A percentile compares a stretch with the other conserved stretches of the same genome.
Evolutionary conservation across 2,888 invertebrate genomes (phyloP).

Genomic region (Dynastes tityus): DNA sequence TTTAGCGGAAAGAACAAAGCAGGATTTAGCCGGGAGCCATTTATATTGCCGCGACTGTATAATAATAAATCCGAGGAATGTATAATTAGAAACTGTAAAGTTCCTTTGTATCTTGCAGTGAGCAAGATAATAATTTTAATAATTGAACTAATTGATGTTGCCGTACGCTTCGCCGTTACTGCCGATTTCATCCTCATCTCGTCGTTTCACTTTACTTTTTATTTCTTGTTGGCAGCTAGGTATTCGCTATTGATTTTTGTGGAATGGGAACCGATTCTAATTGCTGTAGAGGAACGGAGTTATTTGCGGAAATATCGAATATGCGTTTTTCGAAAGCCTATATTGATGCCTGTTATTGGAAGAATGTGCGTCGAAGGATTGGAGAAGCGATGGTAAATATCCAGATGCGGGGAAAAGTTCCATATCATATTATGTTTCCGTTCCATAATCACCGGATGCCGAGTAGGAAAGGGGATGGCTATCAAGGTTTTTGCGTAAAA

Average conservation of each 20-base stretch:
- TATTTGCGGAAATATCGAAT: conserved; percentile 33
- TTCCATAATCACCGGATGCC: no score
- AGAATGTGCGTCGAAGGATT: no score
- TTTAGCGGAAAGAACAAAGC: conserved; percentile 47
- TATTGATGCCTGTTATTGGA: background rate
- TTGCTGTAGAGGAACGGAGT: conserved; percentile 22
- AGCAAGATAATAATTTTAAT: conserved; percentile 48
- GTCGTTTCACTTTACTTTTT: conserved; percentile 19
- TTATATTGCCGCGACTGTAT: conserved; percentile 42
- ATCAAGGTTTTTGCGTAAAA: no score
- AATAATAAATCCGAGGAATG: conserved; percentile 34
- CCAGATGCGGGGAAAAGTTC: no score
- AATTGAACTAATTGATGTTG: conserved; percentile 49
- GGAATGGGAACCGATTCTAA: conserved; percentile 9
- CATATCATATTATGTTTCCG: no score
- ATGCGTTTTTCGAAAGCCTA: background rate
- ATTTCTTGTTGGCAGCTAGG: conserved; percentile 16
- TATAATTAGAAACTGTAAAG: conserved; percentile 49
- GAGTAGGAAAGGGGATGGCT: no score
- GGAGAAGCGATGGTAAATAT: no score
- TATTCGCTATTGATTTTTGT: conserved; percentile 36
- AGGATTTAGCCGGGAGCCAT: conserved; percentile 44
- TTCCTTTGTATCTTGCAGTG: conserved; percentile 43
- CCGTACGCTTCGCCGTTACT: conserved; percentile 17
- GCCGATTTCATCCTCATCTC: conserved; percentile 25